Evolutionary conservation across 2,888 invertebrate species (phyloP).

Genomic region (Drosophila seclusa): DNA sequence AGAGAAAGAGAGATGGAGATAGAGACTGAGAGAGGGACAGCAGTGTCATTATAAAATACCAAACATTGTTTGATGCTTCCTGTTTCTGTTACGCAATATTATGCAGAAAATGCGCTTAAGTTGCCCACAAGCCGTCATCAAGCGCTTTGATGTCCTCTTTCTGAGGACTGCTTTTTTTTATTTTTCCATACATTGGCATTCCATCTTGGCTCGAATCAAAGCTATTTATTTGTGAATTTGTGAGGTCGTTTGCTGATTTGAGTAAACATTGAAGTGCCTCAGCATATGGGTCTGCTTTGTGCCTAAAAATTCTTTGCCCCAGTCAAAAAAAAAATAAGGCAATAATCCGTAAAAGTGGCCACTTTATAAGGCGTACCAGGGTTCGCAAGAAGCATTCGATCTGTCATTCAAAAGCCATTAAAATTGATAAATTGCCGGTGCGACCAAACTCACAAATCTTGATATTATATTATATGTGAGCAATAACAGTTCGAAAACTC

Average conservation of each 20-base stretch:
- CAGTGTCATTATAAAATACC: slow-evolving; percentile 44
- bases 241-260: slow-evolving; percentile 63
- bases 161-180: slow-evolving; percentile 14
- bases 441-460: slow-evolving; percentile 21
- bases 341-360: slow-evolving; percentile 78
- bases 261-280: slow-evolving; percentile 50
- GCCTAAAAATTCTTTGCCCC: slow-evolving; percentile 9
- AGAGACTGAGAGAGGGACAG: not conserved
- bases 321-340: slow-evolving; percentile 43
- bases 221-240: slow-evolving; percentile 68
- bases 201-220: slow-evolving; percentile 66
- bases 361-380: slow-evolving; percentile 46
- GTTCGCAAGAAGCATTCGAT: slow-evolving; percentile 35
- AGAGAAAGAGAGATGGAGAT: not conserved
- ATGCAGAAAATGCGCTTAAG: slow-evolving; percentile 68
- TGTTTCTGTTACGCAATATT: slow-evolving; percentile 60
- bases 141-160: slow-evolving; percentile 69
- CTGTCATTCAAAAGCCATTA: slow-evolving; percentile 64
- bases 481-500: slow-evolving; percentile 27
- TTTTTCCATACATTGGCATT: not conserved
- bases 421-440: slow-evolving; percentile 66
- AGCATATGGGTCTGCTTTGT: slow-evolving; percentile 1
- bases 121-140: slow-evolving; percentile 47
- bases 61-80: slow-evolving; percentile 33
- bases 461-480: slow-evolving; percentile 22